A percentile compares a stretch with the other conserved stretches of the same genome.
These are phyloP conservation scores for Scaptomyza parva DNA, from an alignment of 2,888 invertebrate genomes.

Conservation along the genomic window DNA sequence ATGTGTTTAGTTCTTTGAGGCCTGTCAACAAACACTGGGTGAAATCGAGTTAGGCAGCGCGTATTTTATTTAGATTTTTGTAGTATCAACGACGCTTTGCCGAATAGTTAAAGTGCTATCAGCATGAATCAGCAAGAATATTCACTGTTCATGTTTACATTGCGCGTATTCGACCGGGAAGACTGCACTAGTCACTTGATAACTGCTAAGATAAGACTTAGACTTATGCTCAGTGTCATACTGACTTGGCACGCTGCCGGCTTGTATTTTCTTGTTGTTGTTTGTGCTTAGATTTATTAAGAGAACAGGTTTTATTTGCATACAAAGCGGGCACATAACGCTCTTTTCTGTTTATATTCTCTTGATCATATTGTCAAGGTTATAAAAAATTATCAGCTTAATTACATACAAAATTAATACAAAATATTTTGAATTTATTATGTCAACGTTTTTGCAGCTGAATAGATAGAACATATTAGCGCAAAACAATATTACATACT, in stretches of 20 bases:
- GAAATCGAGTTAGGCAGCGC: too few relatives aligned
- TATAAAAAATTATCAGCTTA: neutral
- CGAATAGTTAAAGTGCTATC: neutral
- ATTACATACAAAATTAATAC: neutral
- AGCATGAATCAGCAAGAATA: constrained; percentile 12
- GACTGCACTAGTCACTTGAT: constrained; percentile 2
- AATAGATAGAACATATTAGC: too few relatives aligned
- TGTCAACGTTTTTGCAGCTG: neutral
- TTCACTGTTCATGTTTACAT: neutral
- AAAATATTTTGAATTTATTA: neutral
- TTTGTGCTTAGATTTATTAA: constrained; percentile 3
- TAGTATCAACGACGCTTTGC: neutral
- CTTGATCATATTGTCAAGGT: neutral
- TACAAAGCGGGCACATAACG: neutral
- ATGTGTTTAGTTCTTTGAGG: neutral
- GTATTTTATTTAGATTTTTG: constrained; percentile 1
- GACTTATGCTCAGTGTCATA: neutral
- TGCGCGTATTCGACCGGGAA: neutral
- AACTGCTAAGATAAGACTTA: neutral
- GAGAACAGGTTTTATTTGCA: neutral
- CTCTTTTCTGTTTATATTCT: neutral
- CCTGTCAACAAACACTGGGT: constrained; percentile 3
- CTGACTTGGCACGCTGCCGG: neutral
- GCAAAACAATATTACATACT: too few relatives aligned
- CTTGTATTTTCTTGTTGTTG: neutral